phyloP scores from a whole-genome alignment of 2,797 vertebrate genomes.

The Takifugu rubripes region DNA sequence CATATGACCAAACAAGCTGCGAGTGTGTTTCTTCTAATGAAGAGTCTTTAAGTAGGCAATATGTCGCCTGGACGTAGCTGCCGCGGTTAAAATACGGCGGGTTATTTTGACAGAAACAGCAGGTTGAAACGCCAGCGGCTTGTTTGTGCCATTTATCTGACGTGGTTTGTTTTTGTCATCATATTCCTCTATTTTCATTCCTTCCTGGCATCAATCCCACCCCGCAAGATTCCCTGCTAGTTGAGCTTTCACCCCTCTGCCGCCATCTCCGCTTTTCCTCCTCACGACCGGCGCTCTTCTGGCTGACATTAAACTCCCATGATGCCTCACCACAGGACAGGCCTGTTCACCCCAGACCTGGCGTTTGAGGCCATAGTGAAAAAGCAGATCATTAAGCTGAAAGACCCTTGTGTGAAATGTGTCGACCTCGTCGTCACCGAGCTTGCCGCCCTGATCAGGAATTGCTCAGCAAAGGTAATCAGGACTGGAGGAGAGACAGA shows the following conservation, averaged over 20 bases:
- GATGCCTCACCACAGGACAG: slow-evolving; percentile 80
- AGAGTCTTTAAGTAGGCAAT: too few relatives aligned
- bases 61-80: not conserved
- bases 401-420: slow-evolving; percentile 92
- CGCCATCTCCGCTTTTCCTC: slow-evolving; percentile 8
- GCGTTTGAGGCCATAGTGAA: slow-evolving; percentile 94
- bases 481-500: slow-evolving; percentile 16
- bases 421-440: slow-evolving; percentile 90
- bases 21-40: not conserved
- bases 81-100: not conserved
- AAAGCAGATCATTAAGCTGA: slow-evolving; percentile 91
- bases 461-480: slow-evolving; percentile 88
- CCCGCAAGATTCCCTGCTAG: slow-evolving; percentile 22
- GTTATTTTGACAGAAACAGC: not conserved
- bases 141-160: slow-evolving; percentile 48
- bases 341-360: slow-evolving; percentile 90
- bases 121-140: slow-evolving; percentile 41
- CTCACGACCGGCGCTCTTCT: slow-evolving; percentile 10
- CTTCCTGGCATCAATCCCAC: slow-evolving; percentile 11
- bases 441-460: slow-evolving; percentile 86
- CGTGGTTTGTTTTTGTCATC: slow-evolving; percentile 49
- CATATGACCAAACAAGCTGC: not conserved
- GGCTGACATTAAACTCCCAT: slow-evolving; percentile 52
- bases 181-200: slow-evolving; percentile 25
- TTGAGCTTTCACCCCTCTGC: slow-evolving; percentile 19